A percentile compares a stretch with the other conserved stretches of the same genome.
These are phyloP conservation scores for Suricata suricatta DNA, from an alignment of 2,113 vertebrate species.

Conservation along the genomic window DNA sequence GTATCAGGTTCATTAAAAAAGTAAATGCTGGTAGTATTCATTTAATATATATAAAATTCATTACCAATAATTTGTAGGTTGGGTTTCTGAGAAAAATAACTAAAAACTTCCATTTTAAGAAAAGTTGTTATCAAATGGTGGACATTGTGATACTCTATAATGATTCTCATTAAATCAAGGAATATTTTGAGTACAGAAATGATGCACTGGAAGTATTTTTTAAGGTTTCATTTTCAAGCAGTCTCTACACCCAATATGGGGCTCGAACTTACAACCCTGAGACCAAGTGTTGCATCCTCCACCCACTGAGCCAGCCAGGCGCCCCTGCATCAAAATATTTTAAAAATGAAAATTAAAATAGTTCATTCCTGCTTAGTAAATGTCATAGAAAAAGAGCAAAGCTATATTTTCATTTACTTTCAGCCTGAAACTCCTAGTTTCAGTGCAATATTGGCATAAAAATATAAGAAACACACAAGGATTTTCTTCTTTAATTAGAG, in stretches of 20 bases:
- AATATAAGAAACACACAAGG: background rate
- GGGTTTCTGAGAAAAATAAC: background rate
- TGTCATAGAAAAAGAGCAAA: constrained; percentile 29
- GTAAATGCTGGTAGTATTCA: background rate
- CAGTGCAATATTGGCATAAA: constrained; percentile 43
- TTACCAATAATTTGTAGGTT: background rate
- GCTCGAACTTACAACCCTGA: background rate
- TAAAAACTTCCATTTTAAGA: background rate
- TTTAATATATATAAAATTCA: constrained; percentile 34
- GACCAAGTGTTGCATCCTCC: background rate
- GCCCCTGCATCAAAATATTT: background rate
- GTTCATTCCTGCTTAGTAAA: constrained; percentile 21
- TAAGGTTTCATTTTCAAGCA: background rate
- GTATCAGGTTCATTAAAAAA: constrained; percentile 40
- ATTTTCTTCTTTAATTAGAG: no score
- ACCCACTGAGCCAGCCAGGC: background rate
- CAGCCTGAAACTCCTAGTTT: constrained; percentile 12
- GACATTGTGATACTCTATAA: background rate
- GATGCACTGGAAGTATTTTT: background rate
- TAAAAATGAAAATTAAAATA: constrained; percentile 51
- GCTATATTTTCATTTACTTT: constrained; percentile 24
- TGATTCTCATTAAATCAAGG: background rate
- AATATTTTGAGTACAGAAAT: constrained; percentile 43
- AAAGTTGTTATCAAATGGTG: constrained; percentile 5
- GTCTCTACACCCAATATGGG: background rate